Evolutionary conservation across 2,888 invertebrate genomes (phyloP).

Genomic region (Hypomecis punctinalis): DNA sequence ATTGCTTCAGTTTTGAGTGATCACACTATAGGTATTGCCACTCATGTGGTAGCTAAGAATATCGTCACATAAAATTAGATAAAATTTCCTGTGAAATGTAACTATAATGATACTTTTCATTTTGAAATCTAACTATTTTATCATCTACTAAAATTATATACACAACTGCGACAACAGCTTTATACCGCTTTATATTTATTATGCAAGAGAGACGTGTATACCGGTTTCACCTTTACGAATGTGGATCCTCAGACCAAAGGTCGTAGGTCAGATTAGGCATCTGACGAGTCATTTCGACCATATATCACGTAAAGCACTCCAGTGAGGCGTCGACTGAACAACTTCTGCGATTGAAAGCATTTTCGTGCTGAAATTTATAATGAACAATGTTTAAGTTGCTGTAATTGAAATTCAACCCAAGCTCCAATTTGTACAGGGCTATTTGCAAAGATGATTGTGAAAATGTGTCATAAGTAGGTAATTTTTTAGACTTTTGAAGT

Average conservation of each 20-base stretch:
- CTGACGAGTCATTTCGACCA: constrained; percentile 52
- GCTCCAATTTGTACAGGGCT: neutral
- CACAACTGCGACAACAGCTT: too few relatives aligned
- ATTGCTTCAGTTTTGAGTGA: too few relatives aligned
- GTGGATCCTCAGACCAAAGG: constrained; percentile 35
- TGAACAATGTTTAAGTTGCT: constrained; percentile 33
- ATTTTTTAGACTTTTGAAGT: too few relatives aligned
- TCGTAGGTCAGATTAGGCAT: constrained; percentile 43
- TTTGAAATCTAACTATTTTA: too few relatives aligned
- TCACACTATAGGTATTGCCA: too few relatives aligned
- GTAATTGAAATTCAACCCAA: constrained; percentile 25
- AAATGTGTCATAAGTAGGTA: too few relatives aligned
- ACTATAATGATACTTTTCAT: too few relatives aligned
- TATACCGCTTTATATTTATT: neutral
- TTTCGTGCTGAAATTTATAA: constrained; percentile 30
- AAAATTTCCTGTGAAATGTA: too few relatives aligned
- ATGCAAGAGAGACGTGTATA: neutral
- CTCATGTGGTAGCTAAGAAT: too few relatives aligned
- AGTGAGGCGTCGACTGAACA: constrained; percentile 22
- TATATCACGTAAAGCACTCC: constrained; percentile 28
- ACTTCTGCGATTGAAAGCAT: constrained; percentile 27
- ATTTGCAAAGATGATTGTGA: too few relatives aligned
- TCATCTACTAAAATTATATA: too few relatives aligned
- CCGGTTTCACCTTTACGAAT: constrained; percentile 6
- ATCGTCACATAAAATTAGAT: too few relatives aligned